phyloP scores from a whole-genome alignment of 2,113 vertebrate genomes.

The Herpailurus yagouaroundi region DNA sequence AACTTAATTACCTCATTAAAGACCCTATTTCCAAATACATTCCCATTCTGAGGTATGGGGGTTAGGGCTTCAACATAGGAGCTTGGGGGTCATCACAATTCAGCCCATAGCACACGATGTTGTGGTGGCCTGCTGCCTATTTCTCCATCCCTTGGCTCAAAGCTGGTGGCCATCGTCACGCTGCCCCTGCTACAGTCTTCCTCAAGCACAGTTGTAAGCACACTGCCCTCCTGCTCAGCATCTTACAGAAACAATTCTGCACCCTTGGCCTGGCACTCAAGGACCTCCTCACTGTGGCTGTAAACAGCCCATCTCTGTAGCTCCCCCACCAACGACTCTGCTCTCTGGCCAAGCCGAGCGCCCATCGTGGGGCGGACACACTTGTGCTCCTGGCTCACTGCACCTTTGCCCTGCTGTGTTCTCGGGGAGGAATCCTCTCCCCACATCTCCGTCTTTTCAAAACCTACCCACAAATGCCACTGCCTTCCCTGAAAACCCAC shows the following conservation, averaged over 20 bases:
- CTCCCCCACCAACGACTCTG: background rate
- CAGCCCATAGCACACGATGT: background rate
- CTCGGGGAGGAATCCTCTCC: background rate
- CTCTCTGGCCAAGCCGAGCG: background rate
- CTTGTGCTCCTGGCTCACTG: background rate
- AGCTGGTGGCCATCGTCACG: accelerated
- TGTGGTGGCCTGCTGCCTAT: background rate
- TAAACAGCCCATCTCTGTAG: background rate
- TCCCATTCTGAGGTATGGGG: background rate
- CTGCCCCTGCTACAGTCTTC: background rate
- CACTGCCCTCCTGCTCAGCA: background rate
- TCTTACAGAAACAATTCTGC: background rate
- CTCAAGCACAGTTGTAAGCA: too few relatives aligned
- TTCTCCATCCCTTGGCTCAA: background rate
- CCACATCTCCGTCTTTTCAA: background rate
- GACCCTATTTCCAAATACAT: background rate
- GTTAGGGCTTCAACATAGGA: background rate
- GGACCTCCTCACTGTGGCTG: background rate
- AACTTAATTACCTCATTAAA: background rate
- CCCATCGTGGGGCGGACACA: background rate
- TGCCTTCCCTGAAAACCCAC: background rate
- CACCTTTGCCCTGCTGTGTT: background rate
- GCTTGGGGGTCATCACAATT: background rate
- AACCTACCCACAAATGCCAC: background rate
- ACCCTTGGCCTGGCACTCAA: too few relatives aligned